Evolutionary conservation across 2,888 invertebrate genomes (phyloP).

Genomic region (Luffia ferchaultella): DNA sequence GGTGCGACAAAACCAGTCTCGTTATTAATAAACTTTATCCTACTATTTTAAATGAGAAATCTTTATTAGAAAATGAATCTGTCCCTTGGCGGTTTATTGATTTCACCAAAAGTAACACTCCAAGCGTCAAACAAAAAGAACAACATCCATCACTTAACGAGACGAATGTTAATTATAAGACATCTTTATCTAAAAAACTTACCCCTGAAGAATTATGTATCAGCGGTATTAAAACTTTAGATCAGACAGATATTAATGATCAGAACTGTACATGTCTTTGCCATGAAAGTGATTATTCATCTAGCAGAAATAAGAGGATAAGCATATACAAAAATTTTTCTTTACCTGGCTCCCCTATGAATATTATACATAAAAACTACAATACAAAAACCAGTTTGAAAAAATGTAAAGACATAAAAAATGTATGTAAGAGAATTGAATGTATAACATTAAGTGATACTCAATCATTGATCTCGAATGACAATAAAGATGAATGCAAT

Average conservation of each 20-base stretch:
- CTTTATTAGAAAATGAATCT: constrained; percentile 36
- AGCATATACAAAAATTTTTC: constrained; percentile 54
- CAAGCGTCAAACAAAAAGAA: too few relatives aligned
- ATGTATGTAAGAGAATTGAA: not conserved
- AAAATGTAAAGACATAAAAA: constrained; percentile 19
- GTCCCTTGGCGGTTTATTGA: constrained; percentile 35
- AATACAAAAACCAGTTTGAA: constrained; percentile 40
- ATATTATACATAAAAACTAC: constrained; percentile 46
- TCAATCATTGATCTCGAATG: not conserved
- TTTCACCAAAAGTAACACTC: constrained; percentile 24
- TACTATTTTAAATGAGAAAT: constrained; percentile 46
- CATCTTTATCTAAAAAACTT: constrained; percentile 32
- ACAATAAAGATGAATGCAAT: not conserved
- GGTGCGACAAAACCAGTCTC: constrained; percentile 48
- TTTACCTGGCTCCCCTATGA: constrained; percentile 45
- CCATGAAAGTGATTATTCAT: constrained; percentile 11
- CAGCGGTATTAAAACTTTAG: constrained; percentile 37
- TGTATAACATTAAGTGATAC: not conserved
- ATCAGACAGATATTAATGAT: constrained; percentile 26
- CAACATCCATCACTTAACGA: constrained; percentile 23
- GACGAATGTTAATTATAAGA: constrained; percentile 34
- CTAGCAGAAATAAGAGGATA: constrained; percentile 17
- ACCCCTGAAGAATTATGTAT: constrained; percentile 27
- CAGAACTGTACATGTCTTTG: constrained; percentile 14
- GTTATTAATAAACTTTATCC: constrained; percentile 52